Conservation (phyloP, 2,888 invertebrate genomes). For the Palloptera scutellata region DNA sequence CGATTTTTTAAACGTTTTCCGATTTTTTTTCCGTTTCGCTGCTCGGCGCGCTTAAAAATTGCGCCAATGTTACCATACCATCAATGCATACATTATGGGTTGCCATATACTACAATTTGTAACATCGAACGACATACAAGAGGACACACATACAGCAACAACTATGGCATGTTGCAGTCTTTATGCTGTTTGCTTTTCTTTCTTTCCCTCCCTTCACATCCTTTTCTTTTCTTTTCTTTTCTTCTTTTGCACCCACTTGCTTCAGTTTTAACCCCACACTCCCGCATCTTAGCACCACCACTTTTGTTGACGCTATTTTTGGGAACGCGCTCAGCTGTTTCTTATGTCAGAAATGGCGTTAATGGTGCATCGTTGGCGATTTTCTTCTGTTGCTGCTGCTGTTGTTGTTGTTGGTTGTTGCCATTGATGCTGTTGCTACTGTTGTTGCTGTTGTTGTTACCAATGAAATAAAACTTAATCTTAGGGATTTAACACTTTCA, state of each 20-base stretch:
- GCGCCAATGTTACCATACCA: too few relatives aligned
- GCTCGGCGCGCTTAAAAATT: too few relatives aligned
- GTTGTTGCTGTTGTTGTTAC: slow-evolving; percentile 43
- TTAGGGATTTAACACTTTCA: slow-evolving; percentile 60
- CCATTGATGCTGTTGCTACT: slow-evolving; percentile 41
- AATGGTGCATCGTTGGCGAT: slow-evolving; percentile 51
- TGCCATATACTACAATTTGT: not conserved
- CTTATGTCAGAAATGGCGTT: slow-evolving; percentile 54
- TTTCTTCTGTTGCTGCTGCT: slow-evolving; percentile 26
- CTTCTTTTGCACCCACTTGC: not conserved
- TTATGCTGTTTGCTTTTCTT: not conserved
- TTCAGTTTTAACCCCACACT: slow-evolving; percentile 3
- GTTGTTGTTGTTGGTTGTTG: slow-evolving; percentile 21
- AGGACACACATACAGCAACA: not conserved
- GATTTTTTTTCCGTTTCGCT: not conserved
- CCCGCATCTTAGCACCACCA: not conserved
- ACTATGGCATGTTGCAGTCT: not conserved
- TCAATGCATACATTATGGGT: not conserved
- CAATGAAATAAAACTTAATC: slow-evolving; percentile 61
- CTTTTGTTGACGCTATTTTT: slow-evolving; percentile 31
- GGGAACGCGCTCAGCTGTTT: slow-evolving; percentile 54
- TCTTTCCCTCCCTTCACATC: not conserved
- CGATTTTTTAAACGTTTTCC: not conserved
- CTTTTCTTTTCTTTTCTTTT: not conserved
- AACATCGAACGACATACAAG: not conserved